These are phyloP conservation scores for Podiceps cristatus DNA, from an alignment of 2,113 vertebrate species.

Conservation along the genomic window DNA sequence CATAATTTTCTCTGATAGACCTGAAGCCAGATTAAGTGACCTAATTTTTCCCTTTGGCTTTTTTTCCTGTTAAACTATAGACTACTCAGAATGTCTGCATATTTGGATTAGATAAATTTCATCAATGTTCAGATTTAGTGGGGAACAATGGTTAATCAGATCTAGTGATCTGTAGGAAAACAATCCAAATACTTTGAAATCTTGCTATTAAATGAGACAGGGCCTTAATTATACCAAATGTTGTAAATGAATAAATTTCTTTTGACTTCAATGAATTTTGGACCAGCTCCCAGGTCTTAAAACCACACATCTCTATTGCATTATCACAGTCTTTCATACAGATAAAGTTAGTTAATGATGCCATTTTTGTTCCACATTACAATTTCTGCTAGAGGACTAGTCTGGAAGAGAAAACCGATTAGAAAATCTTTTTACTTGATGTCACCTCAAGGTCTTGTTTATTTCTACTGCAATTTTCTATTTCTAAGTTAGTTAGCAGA, in stretches of 20 bases:
- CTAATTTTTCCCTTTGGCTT: not conserved
- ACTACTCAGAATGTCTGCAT: not conserved
- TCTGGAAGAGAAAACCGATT: not conserved
- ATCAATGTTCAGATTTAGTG: not conserved
- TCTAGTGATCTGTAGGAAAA: not conserved
- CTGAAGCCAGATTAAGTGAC: not conserved
- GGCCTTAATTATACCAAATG: not conserved
- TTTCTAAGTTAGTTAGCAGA: not conserved
- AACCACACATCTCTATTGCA: not conserved
- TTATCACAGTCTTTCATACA: not conserved
- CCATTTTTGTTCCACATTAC: not conserved
- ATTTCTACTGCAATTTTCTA: not conserved
- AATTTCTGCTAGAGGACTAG: not conserved
- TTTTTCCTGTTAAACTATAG: not conserved
- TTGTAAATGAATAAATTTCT: not conserved
- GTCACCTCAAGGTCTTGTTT: not conserved
- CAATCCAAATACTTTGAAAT: not conserved
- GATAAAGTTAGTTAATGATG: not conserved
- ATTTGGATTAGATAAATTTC: not conserved
- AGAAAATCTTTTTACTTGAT: not conserved
- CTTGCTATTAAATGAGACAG: not conserved
- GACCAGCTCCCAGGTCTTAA: not conserved
- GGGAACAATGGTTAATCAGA: constrained; percentile 17
- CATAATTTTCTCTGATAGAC: not conserved
- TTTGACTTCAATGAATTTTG: not conserved